Conservation (phyloP, 2,888 invertebrate genomes). For the Cybosia mesomella region DNA sequence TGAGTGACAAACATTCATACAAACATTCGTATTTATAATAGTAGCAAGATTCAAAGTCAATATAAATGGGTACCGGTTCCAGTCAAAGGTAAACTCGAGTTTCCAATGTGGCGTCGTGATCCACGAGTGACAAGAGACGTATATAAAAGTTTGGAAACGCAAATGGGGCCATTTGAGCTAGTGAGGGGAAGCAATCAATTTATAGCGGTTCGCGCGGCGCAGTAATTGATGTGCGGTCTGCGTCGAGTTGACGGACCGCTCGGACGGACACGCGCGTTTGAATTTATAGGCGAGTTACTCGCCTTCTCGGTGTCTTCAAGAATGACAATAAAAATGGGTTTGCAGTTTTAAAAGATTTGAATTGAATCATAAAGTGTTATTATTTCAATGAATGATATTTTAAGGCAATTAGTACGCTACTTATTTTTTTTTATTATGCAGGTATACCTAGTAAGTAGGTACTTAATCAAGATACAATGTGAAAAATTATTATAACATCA, state of each 20-base stretch:
- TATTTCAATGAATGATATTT: neutral
- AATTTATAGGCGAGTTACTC: conserved; percentile 29
- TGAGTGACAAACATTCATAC: neutral
- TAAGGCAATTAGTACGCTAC: neutral
- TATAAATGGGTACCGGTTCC: neutral
- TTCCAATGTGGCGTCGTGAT: conserved; percentile 13
- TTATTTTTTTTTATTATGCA: too few species aligned
- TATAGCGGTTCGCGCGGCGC: conserved; percentile 69
- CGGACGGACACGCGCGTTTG: conserved; percentile 54
- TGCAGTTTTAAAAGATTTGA: neutral
- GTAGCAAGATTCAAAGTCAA: neutral
- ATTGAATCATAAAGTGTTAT: neutral
- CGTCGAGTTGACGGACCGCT: conserved; percentile 60
- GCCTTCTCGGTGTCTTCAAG: conserved; percentile 14
- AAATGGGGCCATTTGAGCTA: conserved; percentile 61
- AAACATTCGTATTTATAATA: neutral
- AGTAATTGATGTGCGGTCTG: conserved; percentile 76
- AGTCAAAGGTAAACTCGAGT: neutral
- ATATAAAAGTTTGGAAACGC: conserved; percentile 52
- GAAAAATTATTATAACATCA: too few species aligned
- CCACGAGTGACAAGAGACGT: conserved; percentile 39
- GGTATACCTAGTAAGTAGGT: too few species aligned
- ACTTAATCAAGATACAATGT: too few species aligned
- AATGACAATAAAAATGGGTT: neutral
- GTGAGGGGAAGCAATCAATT: conserved; percentile 76